Evolutionary conservation across 2,888 invertebrate genomes (phyloP).

Genomic region (Anthrax anthrax): DNA sequence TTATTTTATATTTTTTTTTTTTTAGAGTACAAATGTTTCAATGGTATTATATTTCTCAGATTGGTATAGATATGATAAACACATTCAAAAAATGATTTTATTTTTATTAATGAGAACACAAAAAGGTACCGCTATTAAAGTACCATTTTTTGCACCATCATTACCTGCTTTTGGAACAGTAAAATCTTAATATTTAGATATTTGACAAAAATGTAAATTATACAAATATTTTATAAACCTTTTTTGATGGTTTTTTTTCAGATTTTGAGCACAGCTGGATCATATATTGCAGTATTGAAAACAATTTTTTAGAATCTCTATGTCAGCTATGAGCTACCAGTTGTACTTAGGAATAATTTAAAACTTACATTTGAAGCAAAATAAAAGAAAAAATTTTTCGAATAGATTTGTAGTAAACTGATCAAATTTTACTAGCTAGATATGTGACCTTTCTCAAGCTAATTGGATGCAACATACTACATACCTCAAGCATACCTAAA

Average conservation of each 20-base stretch:
- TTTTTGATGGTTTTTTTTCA: slow-evolving; percentile 10
- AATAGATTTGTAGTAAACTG: too few relatives aligned
- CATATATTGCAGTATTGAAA: slow-evolving; percentile 25
- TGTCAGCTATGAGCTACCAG: too few relatives aligned
- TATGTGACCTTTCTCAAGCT: too few relatives aligned
- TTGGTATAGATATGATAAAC: slow-evolving; percentile 8
- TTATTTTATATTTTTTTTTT: not conserved
- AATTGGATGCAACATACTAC: too few relatives aligned
- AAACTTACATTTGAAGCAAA: too few relatives aligned
- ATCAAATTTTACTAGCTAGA: too few relatives aligned
- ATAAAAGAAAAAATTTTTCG: too few relatives aligned
- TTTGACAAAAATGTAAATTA: not conserved
- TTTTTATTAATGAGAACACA: slow-evolving; percentile 7
- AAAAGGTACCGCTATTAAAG: slow-evolving; percentile 4
- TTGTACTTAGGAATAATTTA: too few relatives aligned
- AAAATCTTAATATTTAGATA: not conserved
- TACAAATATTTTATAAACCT: not conserved
- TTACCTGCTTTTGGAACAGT: slow-evolving; percentile 5
- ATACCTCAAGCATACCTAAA: too few relatives aligned
- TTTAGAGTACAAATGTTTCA: slow-evolving; percentile 6
- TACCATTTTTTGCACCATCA: slow-evolving; percentile 11
- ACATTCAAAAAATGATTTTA: slow-evolving; percentile 6
- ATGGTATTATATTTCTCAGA: slow-evolving; percentile 5
- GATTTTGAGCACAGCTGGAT: slow-evolving; percentile 28
- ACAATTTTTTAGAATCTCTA: slow-evolving; percentile 20